Evolutionary conservation across 2,888 invertebrate genomes (phyloP), one percentile per base, ranked within the genome.

Genomic region (Nemotelus pantherinus): DNA sequence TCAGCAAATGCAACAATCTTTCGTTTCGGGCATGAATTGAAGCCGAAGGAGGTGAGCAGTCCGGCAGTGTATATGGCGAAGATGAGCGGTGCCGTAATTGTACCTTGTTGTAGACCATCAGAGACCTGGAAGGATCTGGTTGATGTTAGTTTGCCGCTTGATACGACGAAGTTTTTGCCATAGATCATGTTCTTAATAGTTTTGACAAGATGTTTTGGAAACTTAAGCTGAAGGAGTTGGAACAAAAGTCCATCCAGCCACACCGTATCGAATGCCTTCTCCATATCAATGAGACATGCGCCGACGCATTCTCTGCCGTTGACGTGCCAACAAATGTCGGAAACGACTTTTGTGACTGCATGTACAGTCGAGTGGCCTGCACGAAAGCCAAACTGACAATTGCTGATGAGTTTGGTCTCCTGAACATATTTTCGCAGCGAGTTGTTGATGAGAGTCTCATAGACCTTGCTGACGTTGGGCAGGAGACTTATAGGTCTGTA

Each of bases 381-480:
- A 25, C 81, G 79, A 48, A 82, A 83, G 0, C 82, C 83, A 63
- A 82, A 83, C 77, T 83, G 83, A 0, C 58, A 9, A 1, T 82
- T 77, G 0, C 82, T 81, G 0, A 83, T 80, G 0, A 82, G 75
- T 0, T 81, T 76, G 2, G 82, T 78, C 0, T 60, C 10, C 0
- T 76, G 55, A n/a, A 81, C 80, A 9, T 60, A 58, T 2, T 47
- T 47, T 0, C 43, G 9, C 4, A 82, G 75, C 45, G 50, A 10
- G 6, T 43, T 9, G 9, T 77, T 53, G 0, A 83, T 65, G 0
- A 80, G 9, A 1, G 76, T 78, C 80, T 83, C 83, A 44, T 81
- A 82, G 0, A 83, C 44, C 80, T 83, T 82, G 43, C 83, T 81
- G 0, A 83, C 77, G 53, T 82, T 82, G 0, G 82, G 82, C 2